Percentiles rank a stretch among this genome's conserved stretches.
Evolutionary conservation across 2,113 vertebrate species (phyloP).

Genomic region (Mixornis gularis): DNA sequence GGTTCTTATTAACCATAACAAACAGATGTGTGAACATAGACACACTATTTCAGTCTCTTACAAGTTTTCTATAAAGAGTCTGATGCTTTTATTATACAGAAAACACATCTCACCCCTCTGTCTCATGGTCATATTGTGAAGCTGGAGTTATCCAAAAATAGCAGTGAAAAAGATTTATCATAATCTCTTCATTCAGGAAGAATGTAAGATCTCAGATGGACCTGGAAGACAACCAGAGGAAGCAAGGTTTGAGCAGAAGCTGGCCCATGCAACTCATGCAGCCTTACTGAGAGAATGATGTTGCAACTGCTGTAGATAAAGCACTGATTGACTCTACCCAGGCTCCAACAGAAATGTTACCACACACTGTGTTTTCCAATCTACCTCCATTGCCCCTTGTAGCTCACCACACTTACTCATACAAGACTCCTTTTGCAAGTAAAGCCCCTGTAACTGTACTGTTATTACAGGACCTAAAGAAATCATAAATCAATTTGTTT

Average conservation of each 20-base stretch:
- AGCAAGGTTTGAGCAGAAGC: not conserved
- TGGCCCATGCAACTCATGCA: not conserved
- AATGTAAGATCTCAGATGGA: not conserved
- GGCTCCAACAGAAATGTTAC: not conserved
- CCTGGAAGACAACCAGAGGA: not conserved
- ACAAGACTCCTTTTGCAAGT: not conserved
- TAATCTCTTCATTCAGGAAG: not conserved
- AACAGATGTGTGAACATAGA: fast-evolving
- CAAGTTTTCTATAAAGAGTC: not conserved
- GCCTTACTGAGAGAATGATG: not conserved
- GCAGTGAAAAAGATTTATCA: not conserved
- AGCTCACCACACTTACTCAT: not conserved
- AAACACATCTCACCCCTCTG: not conserved
- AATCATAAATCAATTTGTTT: not conserved
- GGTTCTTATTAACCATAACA: not conserved
- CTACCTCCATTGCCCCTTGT: not conserved
- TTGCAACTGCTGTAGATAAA: not conserved
- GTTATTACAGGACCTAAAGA: not conserved
- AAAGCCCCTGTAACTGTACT: not conserved
- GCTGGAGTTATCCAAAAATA: not conserved
- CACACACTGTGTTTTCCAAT: not conserved
- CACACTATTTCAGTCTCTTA: not conserved
- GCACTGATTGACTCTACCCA: not conserved
- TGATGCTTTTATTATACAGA: not conserved
- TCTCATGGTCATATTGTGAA: not conserved